These are phyloP conservation scores for Ciconia nigra DNA, from an alignment of 2,797 vertebrate species.

Conservation along the genomic window DNA sequence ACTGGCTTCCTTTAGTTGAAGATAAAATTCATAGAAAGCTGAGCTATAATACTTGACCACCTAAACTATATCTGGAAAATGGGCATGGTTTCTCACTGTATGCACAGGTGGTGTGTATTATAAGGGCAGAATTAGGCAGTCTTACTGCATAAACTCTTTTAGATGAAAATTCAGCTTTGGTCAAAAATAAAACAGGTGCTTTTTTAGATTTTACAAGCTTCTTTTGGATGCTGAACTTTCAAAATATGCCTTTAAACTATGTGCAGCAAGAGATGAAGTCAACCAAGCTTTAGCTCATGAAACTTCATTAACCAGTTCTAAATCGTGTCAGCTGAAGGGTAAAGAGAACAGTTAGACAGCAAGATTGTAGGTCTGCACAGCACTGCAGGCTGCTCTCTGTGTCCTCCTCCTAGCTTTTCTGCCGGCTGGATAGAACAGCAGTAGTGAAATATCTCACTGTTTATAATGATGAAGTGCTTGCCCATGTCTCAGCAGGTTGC, in stretches of 20 bases:
- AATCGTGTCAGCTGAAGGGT: neutral
- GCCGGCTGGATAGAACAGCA: neutral
- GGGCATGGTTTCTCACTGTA: neutral
- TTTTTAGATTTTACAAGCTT: neutral
- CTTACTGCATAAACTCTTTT: neutral
- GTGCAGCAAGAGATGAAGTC: neutral
- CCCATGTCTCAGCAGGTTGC: neutral
- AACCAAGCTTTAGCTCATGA: neutral
- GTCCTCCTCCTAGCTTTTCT: neutral
- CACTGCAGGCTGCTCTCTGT: neutral
- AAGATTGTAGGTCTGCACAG: neutral
- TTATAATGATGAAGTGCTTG: conserved; percentile 15
- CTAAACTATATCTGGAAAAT: neutral
- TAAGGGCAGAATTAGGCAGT: neutral
- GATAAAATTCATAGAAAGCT: neutral
- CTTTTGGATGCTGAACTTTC: neutral
- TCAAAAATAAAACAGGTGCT: neutral
- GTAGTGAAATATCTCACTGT: neutral
- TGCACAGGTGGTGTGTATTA: neutral
- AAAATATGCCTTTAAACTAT: neutral
- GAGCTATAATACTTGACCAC: neutral
- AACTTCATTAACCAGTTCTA: neutral
- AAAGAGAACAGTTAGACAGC: neutral
- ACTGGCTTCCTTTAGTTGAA: neutral
- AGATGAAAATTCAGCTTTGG: neutral